Conservation (phyloP, 2,888 invertebrate genomes). For the Drosophila histrio region DNA sequence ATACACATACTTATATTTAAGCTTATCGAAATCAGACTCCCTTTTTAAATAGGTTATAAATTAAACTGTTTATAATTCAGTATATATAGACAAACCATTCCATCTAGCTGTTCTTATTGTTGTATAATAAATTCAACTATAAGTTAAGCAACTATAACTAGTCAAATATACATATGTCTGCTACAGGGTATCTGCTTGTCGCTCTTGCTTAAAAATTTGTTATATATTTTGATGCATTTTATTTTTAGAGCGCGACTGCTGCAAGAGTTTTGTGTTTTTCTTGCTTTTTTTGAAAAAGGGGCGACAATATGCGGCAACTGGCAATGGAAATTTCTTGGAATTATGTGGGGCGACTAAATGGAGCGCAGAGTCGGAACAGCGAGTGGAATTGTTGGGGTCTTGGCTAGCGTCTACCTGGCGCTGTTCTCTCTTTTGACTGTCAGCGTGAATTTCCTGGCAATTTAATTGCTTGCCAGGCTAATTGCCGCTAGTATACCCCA, state of each 20-base stretch:
- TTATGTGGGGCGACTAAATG: constrained; percentile 68
- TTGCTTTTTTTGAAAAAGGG: neutral
- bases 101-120: no score
- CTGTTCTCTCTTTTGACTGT: constrained; percentile 38
- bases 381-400: constrained; percentile 9
- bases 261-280: constrained; percentile 5
- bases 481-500: no score
- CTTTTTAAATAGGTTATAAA: no score
- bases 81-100: no score
- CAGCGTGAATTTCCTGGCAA: constrained; percentile 58
- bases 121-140: no score
- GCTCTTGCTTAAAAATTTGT: neutral
- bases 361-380: constrained; percentile 38
- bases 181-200: neutral
- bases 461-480: constrained; percentile 71
- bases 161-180: no score
- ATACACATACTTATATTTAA: no score
- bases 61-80: no score
- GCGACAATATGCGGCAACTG: constrained; percentile 1
- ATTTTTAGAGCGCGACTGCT: constrained; percentile 55
- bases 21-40: no score
- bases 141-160: no score
- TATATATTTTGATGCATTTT: constrained; percentile 41
- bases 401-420: constrained; percentile 40
- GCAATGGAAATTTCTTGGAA: constrained; percentile 61